phyloP scores from a whole-genome alignment of 2,113 vertebrate species.

The Sterna hirundo region DNA sequence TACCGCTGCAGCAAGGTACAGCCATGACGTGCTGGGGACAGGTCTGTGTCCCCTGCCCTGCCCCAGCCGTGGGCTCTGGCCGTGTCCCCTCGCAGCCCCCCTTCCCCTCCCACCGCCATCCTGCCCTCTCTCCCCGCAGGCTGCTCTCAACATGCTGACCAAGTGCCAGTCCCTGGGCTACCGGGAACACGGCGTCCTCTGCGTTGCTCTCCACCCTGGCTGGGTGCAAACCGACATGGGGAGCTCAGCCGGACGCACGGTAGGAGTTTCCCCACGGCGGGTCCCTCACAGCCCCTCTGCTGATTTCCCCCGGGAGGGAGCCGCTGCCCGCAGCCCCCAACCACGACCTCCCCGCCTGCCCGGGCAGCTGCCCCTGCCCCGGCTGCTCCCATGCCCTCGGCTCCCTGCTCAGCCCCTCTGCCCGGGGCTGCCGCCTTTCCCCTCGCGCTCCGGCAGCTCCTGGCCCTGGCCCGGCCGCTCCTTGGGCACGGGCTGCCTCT shows the following conservation, averaged over 20 bases:
- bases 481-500: neutral
- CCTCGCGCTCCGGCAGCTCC: neutral
- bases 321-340: neutral
- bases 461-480: neutral
- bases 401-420: neutral
- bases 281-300: no score
- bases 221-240: neutral
- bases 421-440: neutral
- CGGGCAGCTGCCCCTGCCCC: neutral
- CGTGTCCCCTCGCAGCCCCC: no score
- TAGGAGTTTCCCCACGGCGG: neutral
- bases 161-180: neutral
- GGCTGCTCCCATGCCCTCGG: no score
- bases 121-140: neutral
- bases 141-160: neutral
- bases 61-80: accelerated
- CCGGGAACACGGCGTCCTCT: neutral
- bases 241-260: neutral
- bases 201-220: neutral
- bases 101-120: neutral
- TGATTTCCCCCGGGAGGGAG: neutral
- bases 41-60: neutral
- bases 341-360: no score
- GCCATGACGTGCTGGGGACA: no score
- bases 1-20: conserved; percentile 53